phyloP scores from a whole-genome alignment of 2,888 invertebrate genomes.

The Gortyna flavago region DNA sequence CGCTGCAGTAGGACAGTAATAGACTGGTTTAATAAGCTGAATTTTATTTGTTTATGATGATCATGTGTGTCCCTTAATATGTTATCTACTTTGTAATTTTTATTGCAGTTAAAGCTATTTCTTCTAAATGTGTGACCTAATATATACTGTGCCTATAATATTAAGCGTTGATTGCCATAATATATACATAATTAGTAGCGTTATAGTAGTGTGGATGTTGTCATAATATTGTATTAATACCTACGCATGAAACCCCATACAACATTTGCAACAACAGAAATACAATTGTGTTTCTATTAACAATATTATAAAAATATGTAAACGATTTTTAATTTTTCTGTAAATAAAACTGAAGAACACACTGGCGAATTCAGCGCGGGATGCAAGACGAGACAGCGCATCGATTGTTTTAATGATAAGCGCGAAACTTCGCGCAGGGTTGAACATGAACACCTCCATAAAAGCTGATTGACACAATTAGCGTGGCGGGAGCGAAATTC shows the following conservation, averaged over 20 bases:
- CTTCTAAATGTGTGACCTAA: conserved; percentile 39
- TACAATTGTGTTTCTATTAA: not conserved
- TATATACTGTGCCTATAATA: conserved; percentile 53
- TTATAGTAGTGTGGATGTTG: conserved; percentile 31
- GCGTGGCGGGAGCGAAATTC: not conserved
- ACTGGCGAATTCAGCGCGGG: not conserved
- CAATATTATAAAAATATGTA: not conserved
- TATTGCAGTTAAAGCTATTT: not conserved
- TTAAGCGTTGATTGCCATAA: conserved; percentile 60
- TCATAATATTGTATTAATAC: conserved; percentile 10
- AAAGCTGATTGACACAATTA: not conserved
- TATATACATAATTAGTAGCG: conserved; percentile 38
- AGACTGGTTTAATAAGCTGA: too few relatives aligned
- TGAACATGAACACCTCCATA: not conserved
- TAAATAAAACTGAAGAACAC: conserved; percentile 4
- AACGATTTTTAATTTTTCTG: not conserved
- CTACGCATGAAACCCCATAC: not conserved
- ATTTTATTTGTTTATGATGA: not conserved
- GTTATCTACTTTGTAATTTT: not conserved
- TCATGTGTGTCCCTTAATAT: not conserved
- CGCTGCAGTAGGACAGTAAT: not conserved
- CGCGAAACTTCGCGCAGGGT: not conserved
- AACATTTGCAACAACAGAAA: not conserved
- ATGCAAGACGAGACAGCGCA: not conserved
- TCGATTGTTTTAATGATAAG: not conserved